A percentile compares a stretch with the other conserved stretches of the same genome.
These are phyloP conservation scores for Platycheirus rosarum DNA, from an alignment of 2,888 invertebrate species.

Conservation along the genomic window DNA sequence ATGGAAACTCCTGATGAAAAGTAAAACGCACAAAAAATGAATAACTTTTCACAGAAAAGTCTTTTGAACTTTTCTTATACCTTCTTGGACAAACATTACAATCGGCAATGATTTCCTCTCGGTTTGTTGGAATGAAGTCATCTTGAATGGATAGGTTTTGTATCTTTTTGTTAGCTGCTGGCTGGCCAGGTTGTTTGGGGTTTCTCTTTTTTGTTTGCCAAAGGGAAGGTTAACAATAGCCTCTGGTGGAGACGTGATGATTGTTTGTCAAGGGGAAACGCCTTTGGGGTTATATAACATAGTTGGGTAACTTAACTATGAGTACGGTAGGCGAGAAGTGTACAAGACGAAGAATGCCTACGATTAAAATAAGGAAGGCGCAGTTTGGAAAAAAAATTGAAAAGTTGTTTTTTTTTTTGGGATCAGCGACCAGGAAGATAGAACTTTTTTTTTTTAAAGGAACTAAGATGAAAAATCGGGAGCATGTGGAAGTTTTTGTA, in stretches of 20 bases:
- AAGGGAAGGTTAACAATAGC: slow-evolving; percentile 35
- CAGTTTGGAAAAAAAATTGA: slow-evolving; percentile 41
- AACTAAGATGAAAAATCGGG: slow-evolving; percentile 47
- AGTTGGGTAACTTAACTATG: slow-evolving; percentile 35
- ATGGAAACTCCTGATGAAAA: background rate
- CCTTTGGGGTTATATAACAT: slow-evolving; percentile 53
- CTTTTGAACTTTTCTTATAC: slow-evolving; percentile 29
- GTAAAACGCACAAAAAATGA: slow-evolving; percentile 9
- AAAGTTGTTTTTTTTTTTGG: slow-evolving; percentile 51
- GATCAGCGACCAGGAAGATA: slow-evolving; percentile 14
- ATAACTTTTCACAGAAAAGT: slow-evolving; percentile 2
- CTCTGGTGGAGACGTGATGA: slow-evolving; percentile 49
- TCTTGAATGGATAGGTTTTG: slow-evolving; percentile 52
- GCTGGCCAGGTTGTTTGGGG: slow-evolving; percentile 43
- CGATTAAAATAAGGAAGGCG: slow-evolving; percentile 28
- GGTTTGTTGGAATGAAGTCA: slow-evolving; percentile 56
- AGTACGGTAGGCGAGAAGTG: background rate
- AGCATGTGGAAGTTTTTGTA: slow-evolving; percentile 19
- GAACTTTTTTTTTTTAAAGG: slow-evolving; percentile 54
- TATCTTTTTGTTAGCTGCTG: slow-evolving; percentile 10
- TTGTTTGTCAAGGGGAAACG: slow-evolving; percentile 56
- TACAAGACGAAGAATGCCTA: slow-evolving; percentile 2
- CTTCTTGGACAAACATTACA: slow-evolving; percentile 38
- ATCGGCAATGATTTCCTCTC: slow-evolving; percentile 46
- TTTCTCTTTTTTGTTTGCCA: slow-evolving; percentile 39